A percentile compares a stretch with the other conserved stretches of the same genome.
Evolutionary conservation across 2,113 vertebrate species (phyloP).

Genomic region (Tragelaphus strepsiceros): DNA sequence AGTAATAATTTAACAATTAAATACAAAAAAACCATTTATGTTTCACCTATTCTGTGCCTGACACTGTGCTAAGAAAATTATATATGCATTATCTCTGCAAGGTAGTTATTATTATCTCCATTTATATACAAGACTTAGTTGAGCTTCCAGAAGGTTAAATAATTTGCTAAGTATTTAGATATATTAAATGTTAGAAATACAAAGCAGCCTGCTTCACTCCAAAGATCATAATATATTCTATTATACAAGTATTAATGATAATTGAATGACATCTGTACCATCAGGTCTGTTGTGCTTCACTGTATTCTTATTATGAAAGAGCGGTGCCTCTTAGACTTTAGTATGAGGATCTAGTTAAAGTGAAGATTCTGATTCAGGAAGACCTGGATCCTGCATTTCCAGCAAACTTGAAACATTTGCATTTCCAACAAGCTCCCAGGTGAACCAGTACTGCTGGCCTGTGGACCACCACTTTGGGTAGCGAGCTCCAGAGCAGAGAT

Average conservation of each 20-base stretch:
- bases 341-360: background rate
- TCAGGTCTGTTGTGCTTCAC: background rate
- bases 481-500: background rate
- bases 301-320: background rate
- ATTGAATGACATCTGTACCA: background rate
- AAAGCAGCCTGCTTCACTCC: background rate
- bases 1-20: slow-evolving; percentile 1
- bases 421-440: background rate
- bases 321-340: background rate
- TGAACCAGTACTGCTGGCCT: no score
- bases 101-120: background rate
- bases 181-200: background rate
- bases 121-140: background rate
- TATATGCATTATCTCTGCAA: background rate
- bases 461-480: background rate
- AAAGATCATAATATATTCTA: background rate
- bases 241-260: background rate
- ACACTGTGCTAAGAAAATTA: background rate
- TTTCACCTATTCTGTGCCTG: background rate
- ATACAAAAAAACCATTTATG: background rate
- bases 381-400: background rate
- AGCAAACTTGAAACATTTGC: background rate
- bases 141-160: slow-evolving; percentile 14
- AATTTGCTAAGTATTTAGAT: slow-evolving; percentile 4
- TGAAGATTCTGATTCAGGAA: background rate